Evolutionary conservation across 2,113 vertebrate genomes (phyloP), one percentile per base, ranked within the genome.

Genomic region (Morphnarchus princeps): DNA sequence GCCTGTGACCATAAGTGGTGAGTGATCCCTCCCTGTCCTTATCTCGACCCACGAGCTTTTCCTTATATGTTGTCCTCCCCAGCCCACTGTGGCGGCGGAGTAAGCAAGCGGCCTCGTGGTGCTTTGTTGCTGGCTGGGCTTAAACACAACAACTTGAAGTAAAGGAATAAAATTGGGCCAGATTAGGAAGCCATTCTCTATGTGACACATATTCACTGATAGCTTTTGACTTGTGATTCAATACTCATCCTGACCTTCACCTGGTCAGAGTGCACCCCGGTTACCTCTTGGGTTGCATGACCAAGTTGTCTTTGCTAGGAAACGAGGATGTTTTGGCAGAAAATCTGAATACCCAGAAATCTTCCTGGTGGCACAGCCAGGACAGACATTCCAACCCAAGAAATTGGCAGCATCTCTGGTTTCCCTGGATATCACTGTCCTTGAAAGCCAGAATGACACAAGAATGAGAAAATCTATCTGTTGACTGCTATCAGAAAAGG

Each of bases 251-350:
- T 77, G 40, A 65, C 3, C 34, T 88, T 40, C 6, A 49, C 1
- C 12, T 43, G 8, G 6, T 22, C 14, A 43, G 24, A 52, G 2
- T 28, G 2, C 10, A 59, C 4, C 31, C 10, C 3, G 0, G 0
- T 17, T 67, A 17, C 4, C 28, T 62, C 16, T 5, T 28, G 47
- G 6, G 10, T 43, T 92, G 36, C 36, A 72, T 2, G 2, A 65
- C 2, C 21, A 91, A 28, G 10, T 18, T 43, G 13, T 29, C 38
- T 65, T 78, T 77, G 3, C 15, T 54, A 8, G 13, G 29, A 91
- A 73, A 73, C 3, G 2, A 16, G 0, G 15, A 28, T 18, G 5
- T 42, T 94, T 87, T 42, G 32, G 8, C 8, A 81, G 54, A 74
- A 81, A 34, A 38, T 9, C 2, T 28, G 40, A 67, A 70, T 55